Evolutionary conservation across 2,888 invertebrate genomes (phyloP), one percentile per base, ranked within the genome.

Genomic region (Parelbella ahira): DNA sequence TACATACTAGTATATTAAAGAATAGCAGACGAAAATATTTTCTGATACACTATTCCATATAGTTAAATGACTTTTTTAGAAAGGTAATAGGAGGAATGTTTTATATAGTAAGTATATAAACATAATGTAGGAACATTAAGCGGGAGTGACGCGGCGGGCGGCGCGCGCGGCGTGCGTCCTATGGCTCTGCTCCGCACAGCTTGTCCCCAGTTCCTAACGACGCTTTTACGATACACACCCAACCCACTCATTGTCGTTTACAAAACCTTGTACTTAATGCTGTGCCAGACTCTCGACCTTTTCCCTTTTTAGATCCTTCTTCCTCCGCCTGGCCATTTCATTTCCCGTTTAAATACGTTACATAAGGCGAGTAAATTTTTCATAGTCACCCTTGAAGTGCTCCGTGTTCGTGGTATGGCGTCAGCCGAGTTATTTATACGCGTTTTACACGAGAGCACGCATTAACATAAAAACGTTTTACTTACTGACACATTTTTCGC

Each of bases 401-500:
- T 18, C 25, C 28, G 18, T 25, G 43, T 43, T 49, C n/a, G 34
- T 24, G 30, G 18, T 39, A 32, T 32, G 32, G 32, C 32, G 39
- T 24, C 30, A 8, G 15, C 12, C 2, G 38, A 30, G 30, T 32
- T 39, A 39, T 39, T 39, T 39, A 39, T 39, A 39, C 23, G 24
- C 24, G 12, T 39, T 32, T 39, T 39, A 11, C 9, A n/a, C n/a
- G 21, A 12, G 36, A 43, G 23, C 37, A 25, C 33, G 27, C 34
- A 49, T 49, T 49, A 49, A 46, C 48, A 48, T 48, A 48, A 48
- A 36, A 47, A 45, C 21, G 44, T 42, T 49, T 32, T 58, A 93
- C 94, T 92, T 89, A 96, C 96, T 93, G 65, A 94, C 93, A 75
- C 97, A 97, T 71, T 94, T 94, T 83, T 97, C 95, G 37, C 94